Conservation (phyloP, 2,888 invertebrate species). For the Pollenia amentaria region DNA sequence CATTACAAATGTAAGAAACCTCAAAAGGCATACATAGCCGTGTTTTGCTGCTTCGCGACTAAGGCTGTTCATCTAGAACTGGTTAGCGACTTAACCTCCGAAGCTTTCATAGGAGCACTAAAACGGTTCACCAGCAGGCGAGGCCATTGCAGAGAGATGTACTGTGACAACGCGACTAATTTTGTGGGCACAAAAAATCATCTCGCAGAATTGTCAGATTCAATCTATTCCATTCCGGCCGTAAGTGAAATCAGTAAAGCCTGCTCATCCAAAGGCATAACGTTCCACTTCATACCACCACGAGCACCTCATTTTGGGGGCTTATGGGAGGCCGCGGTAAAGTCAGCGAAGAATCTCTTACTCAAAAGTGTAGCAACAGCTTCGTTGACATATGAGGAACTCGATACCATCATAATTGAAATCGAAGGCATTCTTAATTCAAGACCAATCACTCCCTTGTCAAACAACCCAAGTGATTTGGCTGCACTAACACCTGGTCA, state of each 20-base stretch:
- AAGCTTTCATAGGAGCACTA: constrained; percentile 10
- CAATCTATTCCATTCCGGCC: too few relatives aligned
- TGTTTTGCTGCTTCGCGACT: constrained; percentile 19
- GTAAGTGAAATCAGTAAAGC: neutral
- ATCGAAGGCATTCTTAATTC: constrained; percentile 32
- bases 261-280: constrained; percentile 13
- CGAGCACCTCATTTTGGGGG: constrained; percentile 22
- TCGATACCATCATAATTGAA: constrained; percentile 11
- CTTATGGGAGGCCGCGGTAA: too few relatives aligned
- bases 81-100: constrained; percentile 24
- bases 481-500: constrained; percentile 38
- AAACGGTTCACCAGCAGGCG: constrained; percentile 18
- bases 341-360: constrained; percentile 1
- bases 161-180: constrained; percentile 3
- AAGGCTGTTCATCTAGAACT: constrained; percentile 33
- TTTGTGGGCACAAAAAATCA: too few relatives aligned
- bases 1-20: constrained; percentile 24
- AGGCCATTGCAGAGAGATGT: constrained; percentile 14
- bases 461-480: constrained; percentile 3
- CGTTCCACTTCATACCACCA: neutral
- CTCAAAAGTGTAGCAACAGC: neutral
- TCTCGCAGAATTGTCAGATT: too few relatives aligned
- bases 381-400: constrained; percentile 20
- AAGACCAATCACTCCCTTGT: constrained; percentile 18
- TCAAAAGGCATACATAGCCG: neutral